Base-by-base conservation (phyloP, 2,113 vertebrate genomes). In the Acanthochromis polyacanthus region DNA sequence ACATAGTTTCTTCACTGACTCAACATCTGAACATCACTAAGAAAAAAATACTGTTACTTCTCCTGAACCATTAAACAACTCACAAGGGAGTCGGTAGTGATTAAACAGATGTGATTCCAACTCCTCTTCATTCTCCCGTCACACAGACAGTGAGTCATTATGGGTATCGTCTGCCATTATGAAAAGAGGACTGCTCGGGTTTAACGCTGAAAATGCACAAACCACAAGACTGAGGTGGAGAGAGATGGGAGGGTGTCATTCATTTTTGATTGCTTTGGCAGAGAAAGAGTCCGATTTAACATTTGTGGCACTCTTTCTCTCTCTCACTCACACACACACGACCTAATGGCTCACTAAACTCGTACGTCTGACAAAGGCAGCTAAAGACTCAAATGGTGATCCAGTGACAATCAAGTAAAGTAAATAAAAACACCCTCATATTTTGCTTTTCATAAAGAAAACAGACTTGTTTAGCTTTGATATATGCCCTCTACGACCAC, bases 251-350 rank as follows among this genome's bases (percentile, higher is more conserved):
- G 70, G 45, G 59, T 65, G 50, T 83, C 75, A 57, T 87, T 91
- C 48, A 78, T 45, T 79, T 91, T 74, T 78, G 62, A 83, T 88
- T 89, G 86, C 78, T 91, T 93, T 89, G 88, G 88, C 76, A 86
- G 86, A 89, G 71, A 86, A 60, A 73, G 45, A 81, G 58, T 53
- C 74, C 28, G 10, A 57, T 68, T 73, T 46, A 70, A 85, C 60
- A 45, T 71, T 43, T 69, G 72, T 81, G 57, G 63, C 66, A 30
- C 67, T 73, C 84, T 78, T 43, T 75, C 61, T 61, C 56, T 19
- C 70, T 45, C 12, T 9, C 40, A 15, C 45, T 25, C 57, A 23
- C 56, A 28, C 56, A 78, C 58, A 77, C 22, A 76, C 48, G 68
- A 59, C 52, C 75, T 51, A 55, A 72, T 71, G 67, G 52, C 71